Evolutionary conservation across 1,140 invertebrate species (phyloP), one percentile per base, ranked within the genome.

Genomic region (Trachymyrmex septentrionalis): DNA sequence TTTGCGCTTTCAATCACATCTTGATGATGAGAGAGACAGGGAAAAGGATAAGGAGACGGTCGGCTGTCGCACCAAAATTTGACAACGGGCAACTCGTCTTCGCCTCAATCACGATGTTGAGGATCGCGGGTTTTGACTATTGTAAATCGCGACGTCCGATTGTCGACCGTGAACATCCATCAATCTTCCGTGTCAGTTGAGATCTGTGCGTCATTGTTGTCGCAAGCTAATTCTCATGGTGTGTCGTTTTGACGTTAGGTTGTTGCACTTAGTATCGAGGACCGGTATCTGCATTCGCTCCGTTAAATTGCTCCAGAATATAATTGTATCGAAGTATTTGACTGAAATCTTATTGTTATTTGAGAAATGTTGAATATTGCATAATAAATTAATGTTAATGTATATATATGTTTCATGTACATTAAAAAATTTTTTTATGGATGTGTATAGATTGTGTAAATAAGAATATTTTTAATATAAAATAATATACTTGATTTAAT

Each of bases 1-100:
- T 88, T 88, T 24, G 19, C 80, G 63, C 87, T 30, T 67, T 71
- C 67, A 53, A 1, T 24, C 9, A 3, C 38, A 1, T 48, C 21
- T 61, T 21, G 14, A 12, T 4, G 3, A 34, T 1, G 5, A 1
- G 66, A 3, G 21, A 10, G 14, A 6, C 4, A 9, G 21, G 2
- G 44, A 21, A 16, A 19, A 27, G 19, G 19, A 30, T n/a, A 27
- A 27, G 27, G 19, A 19, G 6, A n/a, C 0, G 3, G 14, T 5
- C 19, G 16, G 16, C 7, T 14, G 14, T 61, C 16, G 19, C 19
- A 10, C 2, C 14, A 14, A 61, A 61, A 75, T 75, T 84, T 84
- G 34, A 61, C 67, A 59, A 73, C 38, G 24, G 24, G 0, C 80
- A 16, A 61, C 34, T 81, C 19, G 38, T 27, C 55, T 61, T 30